Percentiles rank a stretch among this genome's conserved stretches.
phyloP scores from a whole-genome alignment of 2,888 invertebrate genomes.

The Thereva nobilitata region DNA sequence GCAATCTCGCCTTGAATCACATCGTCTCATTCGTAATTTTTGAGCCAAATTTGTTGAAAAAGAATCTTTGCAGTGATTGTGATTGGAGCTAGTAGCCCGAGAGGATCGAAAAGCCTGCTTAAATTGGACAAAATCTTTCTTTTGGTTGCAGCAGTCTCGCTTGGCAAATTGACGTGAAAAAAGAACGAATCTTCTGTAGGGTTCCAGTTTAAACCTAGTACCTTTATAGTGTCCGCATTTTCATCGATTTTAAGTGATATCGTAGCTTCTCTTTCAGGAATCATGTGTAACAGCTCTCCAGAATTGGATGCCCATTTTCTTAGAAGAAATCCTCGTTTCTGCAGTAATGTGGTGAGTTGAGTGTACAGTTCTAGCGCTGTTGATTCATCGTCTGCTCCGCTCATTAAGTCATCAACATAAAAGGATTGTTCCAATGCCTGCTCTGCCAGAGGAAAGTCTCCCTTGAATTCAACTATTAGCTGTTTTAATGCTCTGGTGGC shows the following conservation, averaged over 20 bases:
- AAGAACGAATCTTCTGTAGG: not conserved
- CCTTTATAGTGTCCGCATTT: too few species aligned
- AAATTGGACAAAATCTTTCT: not conserved
- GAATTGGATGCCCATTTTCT: conserved; percentile 3
- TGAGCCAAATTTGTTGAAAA: conserved; percentile 8
- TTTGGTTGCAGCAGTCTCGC: not conserved
- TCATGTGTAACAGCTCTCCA: too few species aligned
- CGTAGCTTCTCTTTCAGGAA: too few species aligned
- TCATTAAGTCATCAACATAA: conserved; percentile 9
- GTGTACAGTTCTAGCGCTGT: not conserved
- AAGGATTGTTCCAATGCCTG: not conserved
- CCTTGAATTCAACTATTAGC: conserved; percentile 3
- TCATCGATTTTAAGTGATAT: too few species aligned
- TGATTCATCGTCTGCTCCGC: not conserved
- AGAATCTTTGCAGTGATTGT: not conserved
- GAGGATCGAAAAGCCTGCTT: not conserved
- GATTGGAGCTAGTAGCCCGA: not conserved
- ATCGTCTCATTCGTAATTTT: not conserved
- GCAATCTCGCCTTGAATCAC: not conserved
- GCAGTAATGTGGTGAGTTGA: not conserved
- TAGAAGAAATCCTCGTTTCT: not conserved
- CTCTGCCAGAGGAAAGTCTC: conserved; percentile 3
- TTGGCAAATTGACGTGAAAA: not conserved
- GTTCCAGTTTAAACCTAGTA: not conserved
- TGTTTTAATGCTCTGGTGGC: not conserved